A percentile compares a stretch with the other conserved stretches of the same genome.
Conservation (phyloP, 2,888 invertebrate species). For the Amphipyra tragopoginis region DNA sequence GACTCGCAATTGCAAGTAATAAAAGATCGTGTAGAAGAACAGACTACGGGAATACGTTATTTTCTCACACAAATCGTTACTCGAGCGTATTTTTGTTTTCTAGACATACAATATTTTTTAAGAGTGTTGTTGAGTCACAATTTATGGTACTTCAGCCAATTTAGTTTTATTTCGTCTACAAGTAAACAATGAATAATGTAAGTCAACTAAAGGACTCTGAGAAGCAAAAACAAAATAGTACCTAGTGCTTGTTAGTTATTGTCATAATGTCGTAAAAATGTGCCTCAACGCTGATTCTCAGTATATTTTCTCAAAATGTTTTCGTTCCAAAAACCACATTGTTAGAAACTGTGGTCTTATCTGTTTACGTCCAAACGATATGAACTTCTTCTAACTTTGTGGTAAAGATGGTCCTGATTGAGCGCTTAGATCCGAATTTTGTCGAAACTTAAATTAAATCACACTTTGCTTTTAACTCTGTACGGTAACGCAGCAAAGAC, state of each 20-base stretch:
- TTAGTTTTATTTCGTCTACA: constrained; percentile 44
- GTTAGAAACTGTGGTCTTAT: constrained; percentile 31
- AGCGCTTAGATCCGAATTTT: constrained; percentile 38
- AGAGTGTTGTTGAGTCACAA: constrained; percentile 40
- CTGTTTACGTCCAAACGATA: constrained; percentile 40
- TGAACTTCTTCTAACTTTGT: constrained; percentile 41
- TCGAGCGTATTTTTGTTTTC: constrained; percentile 35
- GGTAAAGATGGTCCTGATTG: constrained; percentile 40
- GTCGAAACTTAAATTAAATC: constrained; percentile 47
- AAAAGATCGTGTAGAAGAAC: constrained; percentile 10
- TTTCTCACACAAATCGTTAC: constrained; percentile 15
- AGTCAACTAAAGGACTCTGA: constrained; percentile 13
- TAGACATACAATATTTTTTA: constrained; percentile 29
- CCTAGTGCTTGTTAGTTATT: constrained; percentile 4
- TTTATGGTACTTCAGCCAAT: constrained; percentile 41
- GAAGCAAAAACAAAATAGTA: constrained; percentile 22
- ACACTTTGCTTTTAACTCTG: constrained; percentile 48
- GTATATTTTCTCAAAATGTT: constrained; percentile 23
- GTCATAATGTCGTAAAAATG: too few relatives aligned
- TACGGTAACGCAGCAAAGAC: constrained; percentile 9
- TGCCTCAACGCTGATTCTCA: neutral
- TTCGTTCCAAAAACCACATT: constrained; percentile 31
- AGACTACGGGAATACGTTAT: constrained; percentile 14
- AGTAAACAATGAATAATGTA: constrained; percentile 32
- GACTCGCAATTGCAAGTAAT: neutral